Evolutionary conservation across 2,888 invertebrate genomes (phyloP), one percentile per base, ranked within the genome.

Genomic region (Troides oblongomaculatus): DNA sequence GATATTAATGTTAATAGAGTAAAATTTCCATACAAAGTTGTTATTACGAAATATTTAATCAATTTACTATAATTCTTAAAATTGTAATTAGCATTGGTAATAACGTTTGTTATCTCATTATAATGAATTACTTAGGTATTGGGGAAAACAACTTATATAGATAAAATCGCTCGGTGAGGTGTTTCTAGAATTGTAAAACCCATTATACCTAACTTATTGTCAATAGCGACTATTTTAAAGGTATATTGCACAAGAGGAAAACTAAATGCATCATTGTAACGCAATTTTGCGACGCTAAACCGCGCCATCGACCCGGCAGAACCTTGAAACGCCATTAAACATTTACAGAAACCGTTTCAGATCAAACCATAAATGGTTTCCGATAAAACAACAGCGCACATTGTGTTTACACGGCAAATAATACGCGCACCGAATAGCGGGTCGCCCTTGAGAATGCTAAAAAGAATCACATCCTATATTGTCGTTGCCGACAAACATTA

Each of bases 401-500:
- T 68, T 69, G 57, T 70, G 62, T 70, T 85, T 85, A 79, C 81
- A 75, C 69, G 75, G 72, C 75, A 75, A 77, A 75, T 78, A 81
- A 72, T 71, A 63, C 53, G 39, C 53, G 59, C 50, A 61, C n/a
- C 56, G 39, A 59, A 59, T 46, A 36, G 62, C 70, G 62, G 66
- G 68, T 80, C 80, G 89, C 83, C 90, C 89, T 89, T 89, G 87
- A 83, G 75, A 81, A 75, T 68, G 76, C 77, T 79, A 77, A 79
- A 79, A 78, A 70, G 74, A 74, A 72, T 71, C 71, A 53, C 68
- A 68, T 69, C 59, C 72, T 73, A 72, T 75, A 71, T 71, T 73
- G 60, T 67, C 70, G 56, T 63, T 64, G 68, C 67, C 62, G 64
- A 66, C 70, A 75, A 74, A 66, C 63, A 56, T 58, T 39, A 39